Conservation (phyloP, 2,888 invertebrate genomes). For the Zygaena filipendulae region DNA sequence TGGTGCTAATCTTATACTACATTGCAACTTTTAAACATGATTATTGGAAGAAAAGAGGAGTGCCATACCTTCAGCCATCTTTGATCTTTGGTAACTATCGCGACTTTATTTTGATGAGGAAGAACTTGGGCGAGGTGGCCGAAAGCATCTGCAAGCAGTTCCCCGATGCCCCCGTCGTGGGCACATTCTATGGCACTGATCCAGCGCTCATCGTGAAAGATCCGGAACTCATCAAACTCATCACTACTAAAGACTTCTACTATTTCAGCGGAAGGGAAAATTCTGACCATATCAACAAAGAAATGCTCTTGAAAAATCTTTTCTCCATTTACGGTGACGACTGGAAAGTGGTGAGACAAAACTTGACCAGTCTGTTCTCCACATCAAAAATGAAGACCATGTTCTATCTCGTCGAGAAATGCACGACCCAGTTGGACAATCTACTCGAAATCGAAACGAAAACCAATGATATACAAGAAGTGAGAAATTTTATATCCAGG, state of each 20-base stretch:
- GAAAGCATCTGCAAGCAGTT: constrained; percentile 30
- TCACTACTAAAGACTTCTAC: constrained; percentile 39
- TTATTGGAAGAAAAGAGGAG: constrained; percentile 34
- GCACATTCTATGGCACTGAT: constrained; percentile 38
- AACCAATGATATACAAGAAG: constrained; percentile 21
- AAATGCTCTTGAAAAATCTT: constrained; percentile 27
- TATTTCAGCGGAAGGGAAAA: constrained; percentile 39
- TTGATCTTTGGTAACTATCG: constrained; percentile 38
- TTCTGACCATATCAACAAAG: constrained; percentile 26
- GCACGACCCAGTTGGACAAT: constrained; percentile 25
- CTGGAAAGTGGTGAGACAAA: constrained; percentile 43
- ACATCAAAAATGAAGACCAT: constrained; percentile 44
- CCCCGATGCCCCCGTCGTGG: constrained; percentile 32
- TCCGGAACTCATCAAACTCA: constrained; percentile 32
- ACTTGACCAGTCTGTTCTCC: constrained; percentile 39
- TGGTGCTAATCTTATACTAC: too few species aligned
- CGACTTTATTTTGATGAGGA: constrained; percentile 26
- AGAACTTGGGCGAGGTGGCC: constrained; percentile 19
- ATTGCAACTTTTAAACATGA: constrained; percentile 22
- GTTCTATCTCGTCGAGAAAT: constrained; percentile 37
- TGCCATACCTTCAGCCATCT: constrained; percentile 25
- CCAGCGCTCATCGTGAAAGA: constrained; percentile 38
- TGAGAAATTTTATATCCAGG: constrained; percentile 23
- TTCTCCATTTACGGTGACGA: constrained; percentile 34
- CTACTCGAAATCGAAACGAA: constrained; percentile 22